These are phyloP conservation scores for Thera britannica DNA, from an alignment of 2,888 invertebrate species.

Conservation along the genomic window DNA sequence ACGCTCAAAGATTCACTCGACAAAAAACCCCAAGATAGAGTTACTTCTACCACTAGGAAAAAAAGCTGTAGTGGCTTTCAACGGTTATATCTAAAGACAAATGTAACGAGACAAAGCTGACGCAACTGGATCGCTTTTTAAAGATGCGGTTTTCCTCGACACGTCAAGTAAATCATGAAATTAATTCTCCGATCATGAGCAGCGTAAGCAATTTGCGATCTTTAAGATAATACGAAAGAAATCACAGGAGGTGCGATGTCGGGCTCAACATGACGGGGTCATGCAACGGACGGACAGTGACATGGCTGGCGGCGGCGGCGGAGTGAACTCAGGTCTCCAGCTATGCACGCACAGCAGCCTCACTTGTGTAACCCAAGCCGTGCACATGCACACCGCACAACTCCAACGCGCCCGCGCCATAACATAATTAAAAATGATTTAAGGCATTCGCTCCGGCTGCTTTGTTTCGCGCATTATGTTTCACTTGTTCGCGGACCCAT, in stretches of 20 bases:
- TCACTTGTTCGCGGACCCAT: conserved; percentile 82
- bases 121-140: not conserved
- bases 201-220: conserved; percentile 18
- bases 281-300: conserved; percentile 58
- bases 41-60: too few relatives aligned
- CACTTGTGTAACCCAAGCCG: conserved; percentile 48
- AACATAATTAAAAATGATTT: conserved; percentile 86
- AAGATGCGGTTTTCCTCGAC: not conserved
- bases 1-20: too few relatives aligned
- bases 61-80: too few relatives aligned
- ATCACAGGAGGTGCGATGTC: conserved; percentile 38
- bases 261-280: conserved; percentile 52
- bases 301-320: conserved; percentile 40
- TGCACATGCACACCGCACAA: conserved; percentile 51
- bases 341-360: conserved; percentile 43
- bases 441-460: conserved; percentile 85
- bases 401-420: conserved; percentile 71
- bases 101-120: not conserved
- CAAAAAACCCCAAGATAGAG: too few relatives aligned
- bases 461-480: conserved; percentile 85
- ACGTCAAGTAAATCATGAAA: conserved; percentile 13
- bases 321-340: conserved; percentile 40
- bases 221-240: conserved; percentile 30
- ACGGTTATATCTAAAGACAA: not conserved
- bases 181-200: conserved; percentile 20